A percentile compares a stretch with the other conserved stretches of the same genome.
phyloP scores from a whole-genome alignment of 2,113 vertebrate species.

The Camarhynchus parvulus region DNA sequence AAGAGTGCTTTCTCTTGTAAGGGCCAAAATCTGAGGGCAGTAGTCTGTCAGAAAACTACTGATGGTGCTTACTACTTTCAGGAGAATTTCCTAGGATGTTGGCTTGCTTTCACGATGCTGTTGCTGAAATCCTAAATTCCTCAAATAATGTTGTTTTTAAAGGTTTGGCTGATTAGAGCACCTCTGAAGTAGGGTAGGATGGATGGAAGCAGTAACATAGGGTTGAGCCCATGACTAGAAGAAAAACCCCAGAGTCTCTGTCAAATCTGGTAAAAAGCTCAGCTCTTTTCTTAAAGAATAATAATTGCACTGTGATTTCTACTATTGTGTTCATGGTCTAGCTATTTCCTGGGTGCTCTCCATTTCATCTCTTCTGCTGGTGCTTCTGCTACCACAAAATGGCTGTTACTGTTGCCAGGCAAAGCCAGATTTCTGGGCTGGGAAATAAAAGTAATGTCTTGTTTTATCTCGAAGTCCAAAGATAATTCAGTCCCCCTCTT shows the following conservation, averaged over 20 bases:
- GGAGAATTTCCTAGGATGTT: neutral
- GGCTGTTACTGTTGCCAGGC: constrained; percentile 35
- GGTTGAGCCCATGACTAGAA: neutral
- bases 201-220: neutral
- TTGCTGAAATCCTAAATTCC: neutral
- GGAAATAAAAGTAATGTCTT: constrained; percentile 45
- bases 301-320: neutral
- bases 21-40: neutral
- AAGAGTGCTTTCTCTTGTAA: neutral
- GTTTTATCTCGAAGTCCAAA: constrained; percentile 35
- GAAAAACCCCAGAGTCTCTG: neutral
- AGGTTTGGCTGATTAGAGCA: neutral
- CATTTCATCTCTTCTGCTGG: neutral
- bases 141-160: neutral
- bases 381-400: neutral
- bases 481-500: constrained; percentile 53
- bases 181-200: neutral
- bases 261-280: neutral
- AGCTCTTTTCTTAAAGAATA: neutral
- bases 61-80: neutral
- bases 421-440: neutral
- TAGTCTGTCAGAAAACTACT: neutral
- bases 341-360: neutral
- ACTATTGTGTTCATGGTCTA: neutral
- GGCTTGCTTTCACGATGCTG: neutral